Conservation (phyloP, 2,888 invertebrate species). For the Lordiphosa andalusiaca region DNA sequence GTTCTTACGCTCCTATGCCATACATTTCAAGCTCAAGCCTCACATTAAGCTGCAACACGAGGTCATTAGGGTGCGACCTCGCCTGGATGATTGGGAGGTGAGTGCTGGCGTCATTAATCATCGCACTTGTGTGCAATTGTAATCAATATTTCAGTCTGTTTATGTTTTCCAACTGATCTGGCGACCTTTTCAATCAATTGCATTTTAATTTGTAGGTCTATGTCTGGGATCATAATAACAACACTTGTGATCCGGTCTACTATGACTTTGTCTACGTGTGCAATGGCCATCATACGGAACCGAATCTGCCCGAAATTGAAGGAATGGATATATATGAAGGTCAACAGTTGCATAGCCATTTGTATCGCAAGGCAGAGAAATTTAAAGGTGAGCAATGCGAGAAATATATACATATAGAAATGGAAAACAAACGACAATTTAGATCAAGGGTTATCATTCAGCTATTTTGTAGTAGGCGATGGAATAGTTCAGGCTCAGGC, state of each 20-base stretch:
- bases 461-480: no score
- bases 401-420: background rate
- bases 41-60: conserved; percentile 84
- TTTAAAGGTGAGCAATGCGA: conserved; percentile 81
- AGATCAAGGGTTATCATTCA: no score
- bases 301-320: conserved; percentile 86
- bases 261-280: conserved; percentile 92
- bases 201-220: conserved; percentile 59
- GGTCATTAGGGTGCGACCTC: conserved; percentile 83
- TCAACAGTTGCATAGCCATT: conserved; percentile 87
- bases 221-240: conserved; percentile 69
- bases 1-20: conserved; percentile 88
- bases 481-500: no score
- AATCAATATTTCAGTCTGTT: conserved; percentile 4
- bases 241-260: conserved; percentile 81
- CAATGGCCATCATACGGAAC: conserved; percentile 93
- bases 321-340: conserved; percentile 86
- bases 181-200: conserved; percentile 4
- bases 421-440: background rate
- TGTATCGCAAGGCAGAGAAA: conserved; percentile 89
- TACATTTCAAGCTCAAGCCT: conserved; percentile 84
- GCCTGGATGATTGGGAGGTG: conserved; percentile 84
- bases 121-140: conserved; percentile 1
- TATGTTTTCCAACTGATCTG: background rate
- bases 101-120: conserved; percentile 68